phyloP scores from a whole-genome alignment of 1,140 invertebrate genomes.

The Papilio helenus region DNA sequence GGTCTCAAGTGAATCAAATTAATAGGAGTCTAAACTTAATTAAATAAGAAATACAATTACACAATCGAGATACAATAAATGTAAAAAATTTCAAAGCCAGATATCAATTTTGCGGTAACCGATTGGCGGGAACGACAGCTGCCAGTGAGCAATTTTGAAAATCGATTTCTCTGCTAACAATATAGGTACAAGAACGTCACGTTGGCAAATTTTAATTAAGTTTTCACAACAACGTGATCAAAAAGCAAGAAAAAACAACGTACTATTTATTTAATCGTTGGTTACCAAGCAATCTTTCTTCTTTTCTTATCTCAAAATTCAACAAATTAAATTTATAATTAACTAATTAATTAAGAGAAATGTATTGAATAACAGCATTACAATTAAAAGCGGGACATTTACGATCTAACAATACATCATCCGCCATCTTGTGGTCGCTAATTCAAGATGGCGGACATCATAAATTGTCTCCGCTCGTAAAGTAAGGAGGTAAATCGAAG shows the following conservation, averaged over 20 bases:
- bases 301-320: neutral
- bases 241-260: too few relatives aligned
- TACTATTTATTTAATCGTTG: too few relatives aligned
- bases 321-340: neutral
- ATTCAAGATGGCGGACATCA: constrained; percentile 40
- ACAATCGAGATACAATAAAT: neutral
- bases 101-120: constrained; percentile 2
- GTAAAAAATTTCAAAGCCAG: neutral
- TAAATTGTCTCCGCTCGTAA: constrained; percentile 55
- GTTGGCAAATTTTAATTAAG: neutral
- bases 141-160: neutral
- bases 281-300: neutral
- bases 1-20: too few relatives aligned
- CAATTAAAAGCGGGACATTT: neutral
- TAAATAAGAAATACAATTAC: too few relatives aligned
- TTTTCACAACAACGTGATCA: neutral
- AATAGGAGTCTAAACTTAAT: too few relatives aligned
- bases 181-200: neutral
- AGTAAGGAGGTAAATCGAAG: constrained; percentile 44
- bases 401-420: constrained; percentile 8
- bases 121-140: neutral
- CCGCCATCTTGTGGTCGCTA: constrained; percentile 31
- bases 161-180: neutral
- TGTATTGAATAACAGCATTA: constrained; percentile 1
- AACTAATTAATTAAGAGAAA: neutral